Base-by-base conservation (phyloP, 2,113 vertebrate genomes). In the Chascanopsetta lugubris region DNA sequence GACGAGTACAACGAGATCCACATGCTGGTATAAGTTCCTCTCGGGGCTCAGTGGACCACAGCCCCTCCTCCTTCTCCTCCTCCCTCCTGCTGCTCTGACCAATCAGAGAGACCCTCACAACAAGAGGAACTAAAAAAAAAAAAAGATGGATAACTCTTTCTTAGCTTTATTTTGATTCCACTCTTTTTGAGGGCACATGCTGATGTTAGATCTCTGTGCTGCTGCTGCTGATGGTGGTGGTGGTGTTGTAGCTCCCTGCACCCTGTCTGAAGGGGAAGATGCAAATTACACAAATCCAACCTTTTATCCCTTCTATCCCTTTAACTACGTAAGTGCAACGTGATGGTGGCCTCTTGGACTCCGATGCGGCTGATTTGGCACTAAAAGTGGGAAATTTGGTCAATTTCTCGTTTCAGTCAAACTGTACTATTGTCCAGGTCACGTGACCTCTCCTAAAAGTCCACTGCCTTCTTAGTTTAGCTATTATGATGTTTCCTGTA, bases 1-100 rank as follows among this genome's bases (percentile, higher is more conserved):
- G 97, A 99, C 0, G 97, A 99, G 77, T 99, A 98, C 92, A 97
- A 99, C 0, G 97, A 99, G 87, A 94, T 99, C 76, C 97, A 98
- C 88, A 99, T 99, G 97, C 95, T 97, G 0, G 96, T 99, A 54
- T 99, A 82, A 75, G 61, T 43, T n/a, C n/a, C n/a, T n/a, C 5
- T 6, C 22, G 30, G 45, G 30, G 61, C 8, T 12, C 18, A 15
- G n/a, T 13, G 25, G 21, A 18, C 18, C 9, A 34, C 69, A 38
- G n/a, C n/a, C n/a, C n/a, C n/a, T n/a, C n/a, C n/a, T n/a, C n/a
- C n/a, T n/a, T n/a, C n/a, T n/a, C 29, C 21, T 22, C 42, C 18
- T 53, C 38, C 63, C 1, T 50, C 42, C 47, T 51, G 25, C 40
- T 47, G 62, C 59, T 61, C 56, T 9, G 21, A 54, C 55, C 63